Conservation (phyloP, 2,888 invertebrate species). For the Melipona beecheii region DNA sequence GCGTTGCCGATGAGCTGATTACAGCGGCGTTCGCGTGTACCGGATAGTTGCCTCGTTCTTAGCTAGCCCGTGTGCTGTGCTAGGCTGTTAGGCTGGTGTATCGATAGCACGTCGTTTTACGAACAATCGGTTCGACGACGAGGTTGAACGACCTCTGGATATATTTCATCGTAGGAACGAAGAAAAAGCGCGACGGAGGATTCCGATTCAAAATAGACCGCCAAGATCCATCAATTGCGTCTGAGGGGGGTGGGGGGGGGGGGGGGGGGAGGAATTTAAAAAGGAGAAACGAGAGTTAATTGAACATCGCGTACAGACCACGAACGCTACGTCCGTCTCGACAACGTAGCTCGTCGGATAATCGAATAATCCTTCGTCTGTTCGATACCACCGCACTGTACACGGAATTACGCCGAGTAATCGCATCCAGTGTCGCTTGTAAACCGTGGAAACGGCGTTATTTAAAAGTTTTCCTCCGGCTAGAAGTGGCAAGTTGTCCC, state of each 20-base stretch:
- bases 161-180: too few species aligned
- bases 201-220: neutral
- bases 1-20: constrained; percentile 33
- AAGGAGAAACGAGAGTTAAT: neutral
- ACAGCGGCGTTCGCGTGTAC: constrained; percentile 11
- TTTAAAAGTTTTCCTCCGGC: constrained; percentile 20
- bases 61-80: neutral
- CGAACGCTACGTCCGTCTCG: neutral
- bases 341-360: neutral
- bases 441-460: constrained; percentile 9
- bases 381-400: neutral
- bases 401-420: neutral
- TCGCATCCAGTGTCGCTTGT: neutral
- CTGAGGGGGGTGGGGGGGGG: neutral
- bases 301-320: neutral
- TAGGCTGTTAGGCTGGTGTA: neutral
- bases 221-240: neutral
- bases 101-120: neutral
- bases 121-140: neutral
- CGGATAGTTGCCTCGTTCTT: neutral
- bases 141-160: neutral
- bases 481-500: constrained; percentile 18
- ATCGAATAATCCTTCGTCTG: neutral
- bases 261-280: neutral
- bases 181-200: too few species aligned